These are phyloP conservation scores for Halcyon smyrnensis DNA, from an alignment of 2,797 vertebrate species.

Conservation along the genomic window DNA sequence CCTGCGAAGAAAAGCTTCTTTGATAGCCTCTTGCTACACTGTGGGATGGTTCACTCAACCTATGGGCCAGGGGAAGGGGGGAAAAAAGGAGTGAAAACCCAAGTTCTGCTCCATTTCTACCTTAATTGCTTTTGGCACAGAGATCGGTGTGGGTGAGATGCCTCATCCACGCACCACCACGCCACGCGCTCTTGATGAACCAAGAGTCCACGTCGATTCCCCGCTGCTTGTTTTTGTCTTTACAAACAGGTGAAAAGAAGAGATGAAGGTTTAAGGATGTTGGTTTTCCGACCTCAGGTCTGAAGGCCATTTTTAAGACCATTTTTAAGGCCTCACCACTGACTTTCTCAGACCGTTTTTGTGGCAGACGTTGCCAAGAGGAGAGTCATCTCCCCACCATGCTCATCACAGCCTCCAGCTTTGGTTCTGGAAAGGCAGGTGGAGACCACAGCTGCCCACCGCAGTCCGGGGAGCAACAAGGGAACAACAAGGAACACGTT, in stretches of 20 bases:
- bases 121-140: background rate
- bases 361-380: background rate
- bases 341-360: background rate
- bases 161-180: accelerated
- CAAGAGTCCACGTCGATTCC: background rate
- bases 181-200: accelerated
- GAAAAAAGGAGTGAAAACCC: background rate
- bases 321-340: background rate
- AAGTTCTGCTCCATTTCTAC: background rate
- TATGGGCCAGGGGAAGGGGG: accelerated
- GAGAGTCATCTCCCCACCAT: background rate
- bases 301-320: background rate
- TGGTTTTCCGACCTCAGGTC: background rate
- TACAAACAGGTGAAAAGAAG: accelerated
- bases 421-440: background rate
- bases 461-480: background rate
- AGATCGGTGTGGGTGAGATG: background rate
- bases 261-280: background rate
- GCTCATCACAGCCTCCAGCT: background rate
- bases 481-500: accelerated
- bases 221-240: background rate
- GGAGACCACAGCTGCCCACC: background rate
- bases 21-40: background rate
- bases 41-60: accelerated
- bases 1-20: background rate